Percentiles rank a stretch among this genome's conserved stretches.
Conservation (phyloP, 2,888 invertebrate species). For the Alviniconcha strummeri region DNA sequence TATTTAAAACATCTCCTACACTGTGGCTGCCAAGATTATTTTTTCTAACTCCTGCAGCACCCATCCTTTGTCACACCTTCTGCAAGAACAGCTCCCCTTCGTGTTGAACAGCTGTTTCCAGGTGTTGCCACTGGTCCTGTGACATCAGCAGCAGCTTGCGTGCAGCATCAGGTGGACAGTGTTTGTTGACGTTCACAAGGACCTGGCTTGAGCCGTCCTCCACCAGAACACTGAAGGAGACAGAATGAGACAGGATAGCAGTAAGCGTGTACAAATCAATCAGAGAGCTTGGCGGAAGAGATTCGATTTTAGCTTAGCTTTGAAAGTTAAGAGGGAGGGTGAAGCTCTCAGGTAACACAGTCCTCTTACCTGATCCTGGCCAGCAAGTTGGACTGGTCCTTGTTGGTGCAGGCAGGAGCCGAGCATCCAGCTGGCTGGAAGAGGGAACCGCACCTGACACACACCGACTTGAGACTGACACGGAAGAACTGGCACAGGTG, state of each 20-base stretch:
- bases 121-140: slow-evolving; percentile 46
- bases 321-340: neutral
- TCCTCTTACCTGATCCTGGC: slow-evolving; percentile 8
- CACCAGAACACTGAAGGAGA: slow-evolving; percentile 46
- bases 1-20: too few species aligned
- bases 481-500: slow-evolving; percentile 30
- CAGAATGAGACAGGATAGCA: too few species aligned
- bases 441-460: slow-evolving; percentile 8
- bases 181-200: slow-evolving; percentile 45
- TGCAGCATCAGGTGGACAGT: slow-evolving; percentile 35
- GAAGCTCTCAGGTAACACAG: neutral
- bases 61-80: slow-evolving; percentile 33
- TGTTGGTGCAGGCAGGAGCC: slow-evolving; percentile 24
- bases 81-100: slow-evolving; percentile 55
- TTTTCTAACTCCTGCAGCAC: too few species aligned
- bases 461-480: slow-evolving; percentile 30
- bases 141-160: slow-evolving; percentile 48
- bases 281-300: too few species aligned
- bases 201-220: slow-evolving; percentile 57
- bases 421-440: neutral
- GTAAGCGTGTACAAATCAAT: too few species aligned
- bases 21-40: too few species aligned
- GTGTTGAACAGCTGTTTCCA: slow-evolving; percentile 43
- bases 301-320: neutral
- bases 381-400: neutral